Conservation (phyloP, 2,888 invertebrate species). For the Melikaiella ostensackeni region DNA sequence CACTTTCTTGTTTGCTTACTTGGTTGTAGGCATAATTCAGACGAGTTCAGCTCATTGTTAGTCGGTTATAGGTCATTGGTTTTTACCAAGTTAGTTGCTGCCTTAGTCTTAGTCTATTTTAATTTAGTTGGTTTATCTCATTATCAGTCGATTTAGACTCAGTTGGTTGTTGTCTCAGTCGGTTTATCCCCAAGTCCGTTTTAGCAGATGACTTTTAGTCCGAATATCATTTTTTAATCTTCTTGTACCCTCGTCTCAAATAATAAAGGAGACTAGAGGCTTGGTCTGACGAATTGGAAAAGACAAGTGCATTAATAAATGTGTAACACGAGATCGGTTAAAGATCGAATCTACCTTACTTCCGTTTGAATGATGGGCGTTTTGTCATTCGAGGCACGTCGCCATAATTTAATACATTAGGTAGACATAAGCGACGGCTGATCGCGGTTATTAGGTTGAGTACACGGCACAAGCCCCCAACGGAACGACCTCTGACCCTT, state of each 20-base stretch:
- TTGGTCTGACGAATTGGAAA: constrained; percentile 17
- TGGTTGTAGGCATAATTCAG: too few relatives aligned
- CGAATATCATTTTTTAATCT: neutral
- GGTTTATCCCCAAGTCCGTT: too few relatives aligned
- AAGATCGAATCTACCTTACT: constrained; percentile 31
- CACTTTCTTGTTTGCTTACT: too few relatives aligned
- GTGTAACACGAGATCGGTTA: constrained; percentile 8
- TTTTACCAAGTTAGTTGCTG: too few relatives aligned
- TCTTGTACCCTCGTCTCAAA: neutral
- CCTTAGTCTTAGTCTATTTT: too few relatives aligned
- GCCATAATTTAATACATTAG: constrained; percentile 75
- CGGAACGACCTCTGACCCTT: constrained; percentile 63
- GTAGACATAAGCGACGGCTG: constrained; percentile 75
- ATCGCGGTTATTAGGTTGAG: constrained; percentile 76
- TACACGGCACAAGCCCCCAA: constrained; percentile 63
- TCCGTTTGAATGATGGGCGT: constrained; percentile 16
- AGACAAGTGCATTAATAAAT: constrained; percentile 16
- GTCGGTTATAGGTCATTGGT: too few relatives aligned
- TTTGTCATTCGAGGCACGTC: constrained; percentile 69
- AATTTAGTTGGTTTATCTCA: too few relatives aligned
- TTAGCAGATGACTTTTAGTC: too few relatives aligned
- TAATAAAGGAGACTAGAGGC: neutral
- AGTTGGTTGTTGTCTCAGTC: neutral
- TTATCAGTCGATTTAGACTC: too few relatives aligned
- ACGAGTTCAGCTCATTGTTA: too few relatives aligned